Conservation (phyloP, 2,888 invertebrate species). For the Trachelus stipa region DNA sequence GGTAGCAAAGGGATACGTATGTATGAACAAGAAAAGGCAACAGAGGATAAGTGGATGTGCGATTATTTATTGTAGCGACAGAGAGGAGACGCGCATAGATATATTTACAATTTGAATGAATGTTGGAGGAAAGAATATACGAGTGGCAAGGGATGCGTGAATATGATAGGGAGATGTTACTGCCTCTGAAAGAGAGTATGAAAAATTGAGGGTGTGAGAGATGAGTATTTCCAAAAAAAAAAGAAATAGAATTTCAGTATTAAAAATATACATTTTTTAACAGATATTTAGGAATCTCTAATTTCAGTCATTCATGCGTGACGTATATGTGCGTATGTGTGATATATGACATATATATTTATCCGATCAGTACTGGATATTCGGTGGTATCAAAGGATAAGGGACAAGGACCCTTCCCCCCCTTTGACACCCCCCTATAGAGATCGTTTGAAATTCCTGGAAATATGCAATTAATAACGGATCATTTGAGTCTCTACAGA, state of each 20-base stretch:
- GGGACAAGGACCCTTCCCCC: no score
- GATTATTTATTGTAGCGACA: neutral
- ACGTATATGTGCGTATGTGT: no score
- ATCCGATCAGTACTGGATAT: no score
- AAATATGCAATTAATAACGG: slow-evolving; percentile 19
- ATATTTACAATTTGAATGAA: neutral
- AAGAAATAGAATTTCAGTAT: neutral
- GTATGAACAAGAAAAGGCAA: neutral
- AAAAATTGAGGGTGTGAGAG: neutral
- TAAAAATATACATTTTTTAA: no score
- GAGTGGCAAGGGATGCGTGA: neutral
- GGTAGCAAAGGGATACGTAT: no score
- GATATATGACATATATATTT: no score
- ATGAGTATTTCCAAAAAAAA: neutral
- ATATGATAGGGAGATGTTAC: neutral
- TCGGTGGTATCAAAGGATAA: no score
- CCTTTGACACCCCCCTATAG: no score
- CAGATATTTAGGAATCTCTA: no score
- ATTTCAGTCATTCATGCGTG: no score
- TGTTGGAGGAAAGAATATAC: neutral
- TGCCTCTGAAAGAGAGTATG: neutral
- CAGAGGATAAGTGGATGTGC: neutral
- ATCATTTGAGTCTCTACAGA: slow-evolving; percentile 21
- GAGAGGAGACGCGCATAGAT: neutral
- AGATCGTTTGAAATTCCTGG: neutral